Evolutionary conservation across 2,797 vertebrate genomes (phyloP).

Genomic region (Vireo griseus): DNA sequence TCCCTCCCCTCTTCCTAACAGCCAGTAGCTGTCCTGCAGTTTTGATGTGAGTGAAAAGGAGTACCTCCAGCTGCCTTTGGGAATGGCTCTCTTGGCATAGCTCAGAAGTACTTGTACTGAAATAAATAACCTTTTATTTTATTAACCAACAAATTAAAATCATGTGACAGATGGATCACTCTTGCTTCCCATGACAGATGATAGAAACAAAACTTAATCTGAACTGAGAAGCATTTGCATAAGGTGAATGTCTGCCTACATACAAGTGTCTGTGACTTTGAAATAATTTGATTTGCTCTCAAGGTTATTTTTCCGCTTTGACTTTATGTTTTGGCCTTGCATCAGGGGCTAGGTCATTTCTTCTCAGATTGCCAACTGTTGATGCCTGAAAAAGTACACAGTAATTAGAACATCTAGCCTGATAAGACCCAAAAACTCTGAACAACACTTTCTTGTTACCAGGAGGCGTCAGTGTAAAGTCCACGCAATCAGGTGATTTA

Average conservation of each 20-base stretch:
- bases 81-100: not conserved
- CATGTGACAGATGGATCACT: not conserved
- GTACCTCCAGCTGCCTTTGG: not conserved
- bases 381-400: not conserved
- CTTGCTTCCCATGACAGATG: not conserved
- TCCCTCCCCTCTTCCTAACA: not conserved
- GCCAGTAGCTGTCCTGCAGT: not conserved
- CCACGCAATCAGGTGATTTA: conserved; percentile 2
- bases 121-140: not conserved
- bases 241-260: not conserved
- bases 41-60: not conserved
- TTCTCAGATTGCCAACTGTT: not conserved
- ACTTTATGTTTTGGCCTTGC: not conserved
- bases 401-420: not conserved
- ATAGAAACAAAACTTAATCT: not conserved
- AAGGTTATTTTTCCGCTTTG: not conserved
- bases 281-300: not conserved
- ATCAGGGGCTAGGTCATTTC: not conserved
- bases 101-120: not conserved
- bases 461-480: conserved; percentile 8
- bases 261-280: not conserved
- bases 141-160: not conserved
- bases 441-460: conserved; percentile 2
- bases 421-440: not conserved
- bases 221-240: not conserved